Evolutionary conservation across 2,113 vertebrate genomes (phyloP).

Genomic region (Bufo gargarizans): DNA sequence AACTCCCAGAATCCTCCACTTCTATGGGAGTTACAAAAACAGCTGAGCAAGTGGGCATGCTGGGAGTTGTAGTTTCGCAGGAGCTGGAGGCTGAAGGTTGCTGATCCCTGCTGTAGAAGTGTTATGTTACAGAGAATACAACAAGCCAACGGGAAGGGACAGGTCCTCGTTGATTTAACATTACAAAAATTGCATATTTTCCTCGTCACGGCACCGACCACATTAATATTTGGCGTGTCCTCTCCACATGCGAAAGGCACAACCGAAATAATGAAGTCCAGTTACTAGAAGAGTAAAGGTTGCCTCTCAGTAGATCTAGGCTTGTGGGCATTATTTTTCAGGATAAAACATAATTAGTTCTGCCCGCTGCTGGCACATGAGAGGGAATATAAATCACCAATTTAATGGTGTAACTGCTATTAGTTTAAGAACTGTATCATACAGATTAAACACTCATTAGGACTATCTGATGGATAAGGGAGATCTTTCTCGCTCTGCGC

Average conservation of each 20-base stretch:
- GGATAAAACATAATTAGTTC: constrained; percentile 29
- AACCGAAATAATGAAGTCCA: not conserved
- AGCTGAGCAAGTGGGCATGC: too few relatives aligned
- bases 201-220: not conserved
- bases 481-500: not conserved
- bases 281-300: not conserved
- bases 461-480: constrained; percentile 22
- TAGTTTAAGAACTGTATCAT: constrained; percentile 24
- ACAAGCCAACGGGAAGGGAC: too few relatives aligned
- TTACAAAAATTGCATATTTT: not conserved
- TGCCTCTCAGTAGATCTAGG: not conserved
- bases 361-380: not conserved
- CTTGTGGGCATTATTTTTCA: constrained; percentile 1
- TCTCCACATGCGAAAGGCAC: not conserved
- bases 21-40: too few relatives aligned
- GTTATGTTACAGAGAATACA: too few relatives aligned
- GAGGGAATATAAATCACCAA: not conserved
- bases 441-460: constrained; percentile 41
- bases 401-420: constrained; percentile 1
- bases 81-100: too few relatives aligned
- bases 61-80: too few relatives aligned
- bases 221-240: not conserved
- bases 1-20: too few relatives aligned
- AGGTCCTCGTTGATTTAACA: too few relatives aligned
- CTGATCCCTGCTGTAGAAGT: too few relatives aligned